These are phyloP conservation scores for Enteromius treurensis DNA, from an alignment of 2,797 vertebrate species.

Conservation along the genomic window DNA sequence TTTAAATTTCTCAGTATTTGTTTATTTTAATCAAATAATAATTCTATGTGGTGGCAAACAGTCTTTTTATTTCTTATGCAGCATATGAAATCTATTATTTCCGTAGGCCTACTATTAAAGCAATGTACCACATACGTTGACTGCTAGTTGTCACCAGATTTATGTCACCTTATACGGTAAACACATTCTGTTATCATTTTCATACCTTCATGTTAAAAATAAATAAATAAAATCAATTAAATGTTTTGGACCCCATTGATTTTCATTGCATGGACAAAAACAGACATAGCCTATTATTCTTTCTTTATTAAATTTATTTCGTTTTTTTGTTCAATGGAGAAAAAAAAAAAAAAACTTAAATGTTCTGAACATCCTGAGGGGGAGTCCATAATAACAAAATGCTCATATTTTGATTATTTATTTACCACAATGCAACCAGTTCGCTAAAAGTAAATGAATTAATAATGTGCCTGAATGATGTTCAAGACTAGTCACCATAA, in stretches of 20 bases:
- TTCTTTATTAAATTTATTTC: neutral
- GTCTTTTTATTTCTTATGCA: neutral
- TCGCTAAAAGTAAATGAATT: neutral
- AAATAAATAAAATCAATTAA: neutral
- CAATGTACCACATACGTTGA: neutral
- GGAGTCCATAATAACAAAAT: neutral
- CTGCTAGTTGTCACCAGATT: neutral
- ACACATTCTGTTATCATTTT: neutral
- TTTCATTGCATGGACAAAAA: neutral
- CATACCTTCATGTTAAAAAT: neutral
- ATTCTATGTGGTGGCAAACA: neutral
- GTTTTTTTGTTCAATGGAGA: no score
- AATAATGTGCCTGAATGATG: neutral
- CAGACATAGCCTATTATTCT: neutral
- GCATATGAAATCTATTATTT: neutral
- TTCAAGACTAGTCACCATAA: neutral
- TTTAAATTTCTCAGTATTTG: no score
- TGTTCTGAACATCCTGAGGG: neutral
- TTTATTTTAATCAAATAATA: neutral
- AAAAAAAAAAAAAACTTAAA: neutral
- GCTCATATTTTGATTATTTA: neutral
- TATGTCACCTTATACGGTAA: neutral
- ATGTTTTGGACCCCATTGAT: neutral
- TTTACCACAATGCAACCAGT: neutral
- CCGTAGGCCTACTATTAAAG: neutral